Conservation (phyloP, 2,888 invertebrate species). For the Drosophila fungiperda region DNA sequence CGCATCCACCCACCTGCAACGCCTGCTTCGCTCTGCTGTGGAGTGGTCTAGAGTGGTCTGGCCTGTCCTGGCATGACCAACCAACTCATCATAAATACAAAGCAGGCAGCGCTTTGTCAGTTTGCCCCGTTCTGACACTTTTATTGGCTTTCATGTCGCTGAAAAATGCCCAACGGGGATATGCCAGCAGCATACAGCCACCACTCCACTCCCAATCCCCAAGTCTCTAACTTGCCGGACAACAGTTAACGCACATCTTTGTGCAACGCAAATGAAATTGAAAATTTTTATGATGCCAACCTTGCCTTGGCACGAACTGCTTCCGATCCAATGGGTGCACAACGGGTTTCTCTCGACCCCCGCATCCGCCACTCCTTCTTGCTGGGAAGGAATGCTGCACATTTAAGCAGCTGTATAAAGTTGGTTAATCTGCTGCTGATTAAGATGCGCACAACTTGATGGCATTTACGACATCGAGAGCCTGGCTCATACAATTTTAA, state of each 20-base stretch:
- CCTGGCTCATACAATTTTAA: conserved; percentile 66
- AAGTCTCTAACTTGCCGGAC: conserved; percentile 14
- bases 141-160: conserved; percentile 71
- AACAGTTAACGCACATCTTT: conserved; percentile 57
- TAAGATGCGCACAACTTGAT: conserved; percentile 63
- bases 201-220: neutral
- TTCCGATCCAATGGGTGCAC: conserved; percentile 1
- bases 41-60: neutral
- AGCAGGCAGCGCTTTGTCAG: conserved; percentile 77
- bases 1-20: conserved; percentile 24
- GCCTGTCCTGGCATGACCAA: conserved; percentile 19
- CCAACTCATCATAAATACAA: conserved; percentile 77
- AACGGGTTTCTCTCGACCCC: neutral
- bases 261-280: conserved; percentile 75
- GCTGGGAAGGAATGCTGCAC: conserved; percentile 53
- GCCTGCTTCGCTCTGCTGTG: conserved; percentile 5
- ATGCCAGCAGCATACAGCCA: conserved; percentile 66
- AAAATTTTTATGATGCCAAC: conserved; percentile 77
- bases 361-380: neutral
- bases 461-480: conserved; percentile 62
- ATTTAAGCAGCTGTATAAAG: conserved; percentile 76
- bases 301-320: conserved; percentile 19
- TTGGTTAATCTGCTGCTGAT: conserved; percentile 75
- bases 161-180: conserved; percentile 65
- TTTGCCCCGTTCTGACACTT: conserved; percentile 67